A percentile compares a stretch with the other conserved stretches of the same genome.
phyloP scores from a whole-genome alignment of 2,113 vertebrate species.

The Aptenodytes forsteri region DNA sequence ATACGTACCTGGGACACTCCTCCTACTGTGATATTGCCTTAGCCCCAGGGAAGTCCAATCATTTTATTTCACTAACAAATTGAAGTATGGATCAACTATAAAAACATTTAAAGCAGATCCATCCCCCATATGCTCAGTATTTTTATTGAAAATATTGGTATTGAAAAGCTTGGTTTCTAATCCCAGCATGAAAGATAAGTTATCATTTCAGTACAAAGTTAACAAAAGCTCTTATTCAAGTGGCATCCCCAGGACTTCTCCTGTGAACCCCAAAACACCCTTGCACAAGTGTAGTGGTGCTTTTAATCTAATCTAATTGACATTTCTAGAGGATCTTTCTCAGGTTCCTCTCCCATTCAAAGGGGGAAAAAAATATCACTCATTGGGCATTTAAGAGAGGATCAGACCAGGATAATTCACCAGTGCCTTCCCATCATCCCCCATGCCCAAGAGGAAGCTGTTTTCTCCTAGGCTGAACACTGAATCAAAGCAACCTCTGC shows the following conservation, averaged over 20 bases:
- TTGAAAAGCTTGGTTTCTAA: background rate
- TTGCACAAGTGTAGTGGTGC: background rate
- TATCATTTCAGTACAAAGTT: background rate
- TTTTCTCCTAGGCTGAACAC: background rate
- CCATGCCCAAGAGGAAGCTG: background rate
- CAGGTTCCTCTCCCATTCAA: background rate
- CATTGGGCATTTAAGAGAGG: background rate
- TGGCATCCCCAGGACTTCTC: background rate
- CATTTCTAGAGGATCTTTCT: background rate
- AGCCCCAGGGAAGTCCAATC: background rate
- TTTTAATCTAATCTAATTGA: background rate
- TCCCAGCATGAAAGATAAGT: background rate
- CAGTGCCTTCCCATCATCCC: background rate
- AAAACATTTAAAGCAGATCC: background rate
- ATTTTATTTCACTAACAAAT: background rate
- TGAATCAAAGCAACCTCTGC: background rate
- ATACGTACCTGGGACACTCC: background rate
- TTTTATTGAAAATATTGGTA: background rate
- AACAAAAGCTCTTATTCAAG: background rate
- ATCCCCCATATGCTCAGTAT: rapidly evolving
- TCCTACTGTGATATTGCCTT: background rate
- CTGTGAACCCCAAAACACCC: background rate
- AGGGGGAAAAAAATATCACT: background rate
- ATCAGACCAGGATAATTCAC: background rate
- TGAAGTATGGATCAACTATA: background rate